Conservation (phyloP, 2,797 vertebrate genomes). For the Percopsis omiscomaycus region DNA sequence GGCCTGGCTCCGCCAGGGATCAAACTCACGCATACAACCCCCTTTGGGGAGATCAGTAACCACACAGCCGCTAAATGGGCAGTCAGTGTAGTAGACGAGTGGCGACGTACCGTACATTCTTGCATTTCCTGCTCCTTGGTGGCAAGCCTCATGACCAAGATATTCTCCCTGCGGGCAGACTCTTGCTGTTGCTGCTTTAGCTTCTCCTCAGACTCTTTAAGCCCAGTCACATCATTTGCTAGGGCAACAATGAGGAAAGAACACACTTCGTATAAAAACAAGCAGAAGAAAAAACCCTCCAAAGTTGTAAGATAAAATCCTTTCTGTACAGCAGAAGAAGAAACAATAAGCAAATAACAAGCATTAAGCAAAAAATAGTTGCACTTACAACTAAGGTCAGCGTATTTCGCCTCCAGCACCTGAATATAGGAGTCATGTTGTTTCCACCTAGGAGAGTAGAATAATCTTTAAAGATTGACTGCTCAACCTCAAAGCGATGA, state of each 20-base stretch:
- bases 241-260: slow-evolving; percentile 1
- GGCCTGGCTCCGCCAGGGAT: too few relatives aligned
- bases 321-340: not conserved
- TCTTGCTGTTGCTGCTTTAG: slow-evolving; percentile 99
- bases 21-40: not conserved
- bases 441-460: slow-evolving; percentile 87
- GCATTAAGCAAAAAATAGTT: slow-evolving; percentile 1
- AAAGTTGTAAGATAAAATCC: slow-evolving; percentile 14
- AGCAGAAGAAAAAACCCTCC: slow-evolving; percentile 2
- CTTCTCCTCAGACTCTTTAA: slow-evolving; percentile 99
- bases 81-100: not conserved
- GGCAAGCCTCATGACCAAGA: slow-evolving; percentile 98
- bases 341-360: not conserved
- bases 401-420: slow-evolving; percentile 96
- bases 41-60: not conserved
- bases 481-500: not conserved
- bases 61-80: not conserved
- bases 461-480: slow-evolving; percentile 14
- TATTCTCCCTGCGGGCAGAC: slow-evolving; percentile 97
- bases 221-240: slow-evolving; percentile 96
- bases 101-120: slow-evolving; percentile 94
- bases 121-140: slow-evolving; percentile 99
- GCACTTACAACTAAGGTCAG: slow-evolving; percentile 96
- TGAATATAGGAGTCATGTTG: slow-evolving; percentile 97
- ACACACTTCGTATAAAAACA: too few relatives aligned